Base-by-base conservation (phyloP, 2,797 vertebrate genomes). In the Helicolenus hilgendorfi region DNA sequence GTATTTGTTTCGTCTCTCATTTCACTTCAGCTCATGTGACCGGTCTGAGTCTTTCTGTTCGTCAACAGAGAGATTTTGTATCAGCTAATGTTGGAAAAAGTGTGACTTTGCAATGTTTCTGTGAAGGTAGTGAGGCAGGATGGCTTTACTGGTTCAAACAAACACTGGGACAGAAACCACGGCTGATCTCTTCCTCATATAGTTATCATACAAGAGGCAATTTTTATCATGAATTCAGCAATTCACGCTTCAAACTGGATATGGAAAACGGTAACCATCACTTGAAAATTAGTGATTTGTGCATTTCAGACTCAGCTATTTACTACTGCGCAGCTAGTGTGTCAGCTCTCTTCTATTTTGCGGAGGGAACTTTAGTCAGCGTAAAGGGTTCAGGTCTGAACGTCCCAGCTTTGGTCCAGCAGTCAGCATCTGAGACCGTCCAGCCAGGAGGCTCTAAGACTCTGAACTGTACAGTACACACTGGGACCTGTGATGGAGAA, bases 201-300 rank as follows among this genome's bases (percentile, higher is more conserved):
- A 20, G 15, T 3, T 56, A 33, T 3, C 0, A 14, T 1, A 2
- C 41, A 6, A 1, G 1, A 36, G 35, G 0, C 3, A 36, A 3
- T 0, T 85, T 92, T 22, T 1, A 83, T 9, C 3, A 38, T 7
- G 80, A 95, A 35, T 84, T 90, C 7, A 27, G 77, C 1, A 24
- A 89, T 59, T 0, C 14, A 10, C 76, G 73, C 6, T 89, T 91
- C 27, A 27, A 4, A 6, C 1, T 72, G 27, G 10, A 14, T 2
- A 3, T 1, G 1, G 4, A n/a, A 36, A 14, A 33, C 0, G n/a
- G 29, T n/a, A 10, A 13, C 4, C 56, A 74, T 35, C 20, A 84
- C 4, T 27, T 86, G 31, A 49, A 2, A 0, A 86, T 89, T 29
- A 14, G 31, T 6, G 11, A 86, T 18, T 5, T 77, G 5, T 4